Conservation (phyloP, 2,113 vertebrate species). For the Castor canadensis region DNA sequence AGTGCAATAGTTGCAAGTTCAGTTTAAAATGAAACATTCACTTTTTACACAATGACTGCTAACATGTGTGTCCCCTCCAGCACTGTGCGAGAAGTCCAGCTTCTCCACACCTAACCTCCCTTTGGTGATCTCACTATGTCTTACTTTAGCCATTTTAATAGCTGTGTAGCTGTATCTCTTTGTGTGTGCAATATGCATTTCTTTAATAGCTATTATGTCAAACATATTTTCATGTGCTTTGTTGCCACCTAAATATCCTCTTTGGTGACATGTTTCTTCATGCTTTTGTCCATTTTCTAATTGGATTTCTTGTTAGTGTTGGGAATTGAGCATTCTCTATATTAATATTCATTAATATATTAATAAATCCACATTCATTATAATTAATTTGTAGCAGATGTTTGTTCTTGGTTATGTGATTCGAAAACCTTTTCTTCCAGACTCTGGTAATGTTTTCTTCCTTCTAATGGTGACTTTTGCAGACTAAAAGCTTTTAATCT, state of each 20-base stretch:
- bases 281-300: neutral
- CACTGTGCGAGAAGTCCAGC: neutral
- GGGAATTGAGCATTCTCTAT: neutral
- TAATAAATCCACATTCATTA: neutral
- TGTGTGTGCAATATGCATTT: neutral
- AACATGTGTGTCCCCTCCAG: neutral
- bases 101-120: neutral
- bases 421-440: neutral
- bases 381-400: neutral
- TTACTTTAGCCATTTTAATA: neutral
- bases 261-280: neutral
- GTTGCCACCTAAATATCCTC: neutral
- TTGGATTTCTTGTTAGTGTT: neutral
- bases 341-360: neutral
- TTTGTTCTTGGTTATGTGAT: neutral
- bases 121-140: neutral
- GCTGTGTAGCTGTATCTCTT: neutral
- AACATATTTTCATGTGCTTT: neutral
- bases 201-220: neutral
- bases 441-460: neutral
- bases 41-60: neutral
- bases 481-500: neutral
- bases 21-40: neutral
- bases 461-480: neutral
- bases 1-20: neutral